Percentiles rank a stretch among this genome's conserved stretches.
Conservation (phyloP, 1,140 invertebrate species). For the Drosophila littoralis region DNA sequence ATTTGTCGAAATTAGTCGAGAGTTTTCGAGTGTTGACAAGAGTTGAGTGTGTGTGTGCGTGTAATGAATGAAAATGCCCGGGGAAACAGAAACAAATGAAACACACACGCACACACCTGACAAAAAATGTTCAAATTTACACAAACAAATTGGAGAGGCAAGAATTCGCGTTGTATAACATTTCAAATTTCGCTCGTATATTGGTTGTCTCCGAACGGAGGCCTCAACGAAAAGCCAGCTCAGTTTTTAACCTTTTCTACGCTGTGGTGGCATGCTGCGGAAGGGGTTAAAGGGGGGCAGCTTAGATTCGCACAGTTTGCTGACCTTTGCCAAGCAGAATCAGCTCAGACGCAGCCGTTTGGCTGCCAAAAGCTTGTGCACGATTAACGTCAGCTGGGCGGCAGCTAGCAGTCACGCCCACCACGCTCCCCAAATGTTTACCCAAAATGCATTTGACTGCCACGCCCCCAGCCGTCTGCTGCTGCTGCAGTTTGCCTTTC, state of each 20-base stretch:
- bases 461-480: slow-evolving; percentile 14
- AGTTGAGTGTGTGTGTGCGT: not conserved
- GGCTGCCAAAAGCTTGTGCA: slow-evolving; percentile 73
- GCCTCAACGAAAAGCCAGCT: slow-evolving; percentile 16
- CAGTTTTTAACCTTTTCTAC: not conserved
- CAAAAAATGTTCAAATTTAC: not conserved
- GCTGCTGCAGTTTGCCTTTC: slow-evolving; percentile 65
- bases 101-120: not conserved
- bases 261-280: not conserved
- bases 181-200: slow-evolving; percentile 31
- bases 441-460: slow-evolving; percentile 71
- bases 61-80: not conserved
- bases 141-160: too few species aligned
- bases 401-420: slow-evolving; percentile 50
- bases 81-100: not conserved
- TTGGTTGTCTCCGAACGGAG: not conserved
- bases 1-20: not conserved
- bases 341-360: slow-evolving; percentile 68
- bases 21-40: not conserved
- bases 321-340: slow-evolving; percentile 55
- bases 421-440: slow-evolving; percentile 55
- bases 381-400: slow-evolving; percentile 78
- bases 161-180: not conserved
- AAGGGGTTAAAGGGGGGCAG: not conserved
- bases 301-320: slow-evolving; percentile 41